Evolutionary conservation across 2,888 invertebrate genomes (phyloP).

Genomic region (Plagiodera versicolora): DNA sequence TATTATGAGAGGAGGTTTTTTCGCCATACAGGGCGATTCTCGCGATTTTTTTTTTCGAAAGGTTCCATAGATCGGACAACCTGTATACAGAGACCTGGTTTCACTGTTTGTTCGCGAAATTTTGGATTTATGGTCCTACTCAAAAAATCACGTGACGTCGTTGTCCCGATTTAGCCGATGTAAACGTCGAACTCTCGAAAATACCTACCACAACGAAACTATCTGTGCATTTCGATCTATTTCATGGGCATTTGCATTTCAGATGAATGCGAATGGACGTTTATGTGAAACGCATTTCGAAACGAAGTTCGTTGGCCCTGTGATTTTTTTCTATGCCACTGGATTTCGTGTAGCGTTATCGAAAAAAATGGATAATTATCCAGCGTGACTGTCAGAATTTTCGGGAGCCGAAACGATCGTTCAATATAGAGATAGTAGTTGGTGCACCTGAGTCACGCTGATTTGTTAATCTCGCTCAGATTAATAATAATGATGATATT

Average conservation of each 20-base stretch:
- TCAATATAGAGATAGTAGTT: background rate
- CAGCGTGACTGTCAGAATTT: background rate
- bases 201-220: background rate
- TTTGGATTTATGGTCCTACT: no score
- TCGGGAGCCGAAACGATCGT: background rate
- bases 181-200: no score
- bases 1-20: no score
- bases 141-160: no score
- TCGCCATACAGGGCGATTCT: no score
- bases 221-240: background rate
- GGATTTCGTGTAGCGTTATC: background rate
- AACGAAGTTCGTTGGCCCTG: background rate
- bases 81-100: no score
- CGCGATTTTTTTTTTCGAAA: no score
- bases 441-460: background rate
- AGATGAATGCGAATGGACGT: background rate
- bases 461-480: background rate
- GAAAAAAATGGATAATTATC: background rate
- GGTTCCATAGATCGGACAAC: no score
- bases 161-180: no score
- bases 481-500: no score
- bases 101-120: no score
- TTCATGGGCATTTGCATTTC: background rate
- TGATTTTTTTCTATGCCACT: background rate
- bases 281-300: background rate